phyloP scores from a whole-genome alignment of 1,140 invertebrate genomes.

The Drosophila biarmipes region DNA sequence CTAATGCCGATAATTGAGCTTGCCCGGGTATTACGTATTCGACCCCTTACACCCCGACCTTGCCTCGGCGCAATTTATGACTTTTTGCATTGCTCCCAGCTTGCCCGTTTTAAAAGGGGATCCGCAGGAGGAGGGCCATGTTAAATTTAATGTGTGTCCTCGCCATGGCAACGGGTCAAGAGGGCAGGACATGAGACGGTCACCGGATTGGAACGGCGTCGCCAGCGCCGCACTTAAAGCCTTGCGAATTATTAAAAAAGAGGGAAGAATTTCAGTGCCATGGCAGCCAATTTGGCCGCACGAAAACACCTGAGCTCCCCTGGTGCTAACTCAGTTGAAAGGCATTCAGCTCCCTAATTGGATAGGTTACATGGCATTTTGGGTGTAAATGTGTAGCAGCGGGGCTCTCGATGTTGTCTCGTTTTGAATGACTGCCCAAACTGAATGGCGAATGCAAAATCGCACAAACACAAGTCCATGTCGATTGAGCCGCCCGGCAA shows the following conservation, averaged over 20 bases:
- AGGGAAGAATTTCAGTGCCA: constrained; percentile 5
- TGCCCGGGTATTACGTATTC: constrained; percentile 7
- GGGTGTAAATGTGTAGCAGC: neutral
- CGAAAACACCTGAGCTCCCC: constrained; percentile 8
- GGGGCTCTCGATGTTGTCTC: neutral
- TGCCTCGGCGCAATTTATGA: constrained; percentile 51
- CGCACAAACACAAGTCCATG: neutral
- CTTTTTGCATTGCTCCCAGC: constrained; percentile 18
- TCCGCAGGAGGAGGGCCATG: constrained; percentile 31
- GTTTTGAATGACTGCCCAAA: neutral
- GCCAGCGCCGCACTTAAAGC: constrained; percentile 9
- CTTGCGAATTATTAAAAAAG: constrained; percentile 17
- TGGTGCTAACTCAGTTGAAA: neutral
- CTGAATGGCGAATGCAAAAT: constrained; percentile 12
- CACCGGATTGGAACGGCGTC: neutral
- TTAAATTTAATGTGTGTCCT: constrained; percentile 56
- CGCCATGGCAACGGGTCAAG: constrained; percentile 68
- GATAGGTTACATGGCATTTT: neutral
- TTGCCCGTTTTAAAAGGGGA: neutral
- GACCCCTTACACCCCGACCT: constrained; percentile 1
- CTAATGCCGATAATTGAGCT: neutral
- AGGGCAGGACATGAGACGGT: neutral
- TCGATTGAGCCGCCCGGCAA: neutral
- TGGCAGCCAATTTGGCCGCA: constrained; percentile 4
- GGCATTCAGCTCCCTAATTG: constrained; percentile 12